Percentiles rank a stretch among this genome's conserved stretches.
These are phyloP conservation scores for Drosophila ficusphila DNA, from an alignment of 1,140 invertebrate genomes.

Conservation along the genomic window DNA sequence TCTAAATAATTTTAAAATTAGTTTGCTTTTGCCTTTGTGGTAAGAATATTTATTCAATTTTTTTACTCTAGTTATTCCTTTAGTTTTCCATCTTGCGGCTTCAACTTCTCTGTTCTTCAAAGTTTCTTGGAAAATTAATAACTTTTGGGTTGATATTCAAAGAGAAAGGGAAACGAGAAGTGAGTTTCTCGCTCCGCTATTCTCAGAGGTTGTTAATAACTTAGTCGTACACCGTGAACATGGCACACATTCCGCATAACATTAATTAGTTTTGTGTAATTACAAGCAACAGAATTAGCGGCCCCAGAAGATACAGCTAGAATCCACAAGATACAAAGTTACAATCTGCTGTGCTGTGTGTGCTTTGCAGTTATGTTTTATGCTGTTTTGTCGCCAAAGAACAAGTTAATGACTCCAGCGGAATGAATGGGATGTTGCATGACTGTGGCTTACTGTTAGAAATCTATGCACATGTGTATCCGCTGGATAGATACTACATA, in stretches of 20 bases:
- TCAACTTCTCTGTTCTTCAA: background rate
- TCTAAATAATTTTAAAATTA: too few species aligned
- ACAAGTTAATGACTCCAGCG: slow-evolving; percentile 26
- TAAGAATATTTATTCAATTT: background rate
- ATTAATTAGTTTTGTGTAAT: slow-evolving; percentile 75
- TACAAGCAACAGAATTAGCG: slow-evolving; percentile 38
- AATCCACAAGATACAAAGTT: slow-evolving; percentile 31
- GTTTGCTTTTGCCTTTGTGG: too few species aligned
- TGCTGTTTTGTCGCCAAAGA: slow-evolving; percentile 54
- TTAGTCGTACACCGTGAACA: slow-evolving; percentile 42
- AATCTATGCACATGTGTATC: slow-evolving; percentile 26
- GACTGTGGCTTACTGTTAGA: slow-evolving; percentile 61
- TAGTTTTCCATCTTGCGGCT: background rate
- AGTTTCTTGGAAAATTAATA: slow-evolving; percentile 32
- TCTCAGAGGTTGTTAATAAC: slow-evolving; percentile 45
- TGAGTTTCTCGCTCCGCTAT: background rate
- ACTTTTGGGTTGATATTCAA: slow-evolving; percentile 21
- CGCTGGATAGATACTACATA: slow-evolving; percentile 8
- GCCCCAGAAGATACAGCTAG: slow-evolving; percentile 42
- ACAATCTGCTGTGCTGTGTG: slow-evolving; percentile 3
- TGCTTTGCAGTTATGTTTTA: slow-evolving; percentile 54
- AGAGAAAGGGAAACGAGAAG: slow-evolving; percentile 1
- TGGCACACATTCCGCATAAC: slow-evolving; percentile 57
- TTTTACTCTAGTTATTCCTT: background rate
- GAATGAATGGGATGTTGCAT: slow-evolving; percentile 30